phyloP scores from a whole-genome alignment of 2,888 invertebrate genomes.

The Drosophila birchii region DNA sequence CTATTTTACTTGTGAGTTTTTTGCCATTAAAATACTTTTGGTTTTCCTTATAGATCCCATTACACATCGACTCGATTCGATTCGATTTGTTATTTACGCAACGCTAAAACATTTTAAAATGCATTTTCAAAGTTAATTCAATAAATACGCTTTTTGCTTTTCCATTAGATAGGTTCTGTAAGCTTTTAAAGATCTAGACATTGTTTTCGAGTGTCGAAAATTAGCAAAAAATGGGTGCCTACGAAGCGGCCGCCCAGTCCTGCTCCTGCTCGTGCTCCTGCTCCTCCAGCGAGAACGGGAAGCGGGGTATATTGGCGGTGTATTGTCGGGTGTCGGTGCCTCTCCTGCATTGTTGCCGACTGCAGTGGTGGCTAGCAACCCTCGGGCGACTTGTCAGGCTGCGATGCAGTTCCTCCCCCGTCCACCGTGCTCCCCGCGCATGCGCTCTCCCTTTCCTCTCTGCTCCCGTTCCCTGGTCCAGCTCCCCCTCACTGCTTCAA shows the following conservation, averaged over 20 bases:
- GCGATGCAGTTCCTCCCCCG: conserved; percentile 37
- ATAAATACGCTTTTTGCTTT: conserved; percentile 43
- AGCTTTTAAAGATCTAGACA: conserved; percentile 67
- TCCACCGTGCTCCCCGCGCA: conserved; percentile 21
- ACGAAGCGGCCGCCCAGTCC: conserved; percentile 2
- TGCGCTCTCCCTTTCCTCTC: conserved; percentile 12
- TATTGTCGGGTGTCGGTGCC: conserved; percentile 11
- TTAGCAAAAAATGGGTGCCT: conserved; percentile 63
- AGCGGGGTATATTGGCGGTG: conserved; percentile 8
- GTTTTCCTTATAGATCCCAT: conserved; percentile 39
- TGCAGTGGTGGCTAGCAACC: conserved; percentile 42
- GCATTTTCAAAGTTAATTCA: conserved; percentile 76
- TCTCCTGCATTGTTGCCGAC: conserved; percentile 34
- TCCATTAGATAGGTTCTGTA: conserved; percentile 53
- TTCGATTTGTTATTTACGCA: conserved; percentile 55
- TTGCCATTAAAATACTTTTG: conserved; percentile 50
- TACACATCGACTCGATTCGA: conserved; percentile 13
- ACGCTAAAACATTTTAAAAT: conserved; percentile 81
- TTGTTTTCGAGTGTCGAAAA: conserved; percentile 68
- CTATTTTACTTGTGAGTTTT: conserved; percentile 46
- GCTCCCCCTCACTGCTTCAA: conserved; percentile 31
- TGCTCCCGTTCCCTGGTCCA: conserved; percentile 7
- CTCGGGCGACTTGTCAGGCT: conserved; percentile 6
- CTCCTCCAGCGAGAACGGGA: conserved; percentile 4
- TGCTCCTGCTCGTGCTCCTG: conserved; percentile 12